Evolutionary conservation across 2,113 vertebrate genomes (phyloP).

Genomic region (Microcebus griseorufus): DNA sequence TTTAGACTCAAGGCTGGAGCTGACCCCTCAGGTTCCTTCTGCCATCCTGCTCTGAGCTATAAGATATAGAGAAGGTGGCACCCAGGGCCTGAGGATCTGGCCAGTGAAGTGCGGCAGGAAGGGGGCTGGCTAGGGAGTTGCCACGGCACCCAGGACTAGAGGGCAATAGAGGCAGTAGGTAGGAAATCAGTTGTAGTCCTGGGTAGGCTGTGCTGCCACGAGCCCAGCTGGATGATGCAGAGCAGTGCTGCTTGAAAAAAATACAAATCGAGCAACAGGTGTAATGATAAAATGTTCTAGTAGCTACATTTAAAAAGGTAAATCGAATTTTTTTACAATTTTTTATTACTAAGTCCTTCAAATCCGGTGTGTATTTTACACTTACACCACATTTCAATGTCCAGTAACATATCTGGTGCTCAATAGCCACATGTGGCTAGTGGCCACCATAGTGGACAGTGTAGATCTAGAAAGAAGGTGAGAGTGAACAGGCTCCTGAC

Average conservation of each 20-base stretch:
- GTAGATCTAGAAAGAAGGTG: rapidly evolving
- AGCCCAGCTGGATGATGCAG: neutral
- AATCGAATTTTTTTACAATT: neutral
- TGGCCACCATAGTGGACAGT: neutral
- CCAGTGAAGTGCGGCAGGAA: neutral
- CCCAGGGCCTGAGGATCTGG: neutral
- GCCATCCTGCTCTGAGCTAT: neutral
- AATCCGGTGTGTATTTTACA: neutral
- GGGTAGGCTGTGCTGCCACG: neutral
- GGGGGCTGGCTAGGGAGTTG: neutral
- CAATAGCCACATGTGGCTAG: no score
- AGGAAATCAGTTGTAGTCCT: neutral
- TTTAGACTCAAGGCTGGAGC: neutral
- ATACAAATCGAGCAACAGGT: rapidly evolving
- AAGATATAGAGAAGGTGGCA: neutral
- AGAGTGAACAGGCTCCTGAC: neutral
- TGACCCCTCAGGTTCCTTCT: neutral
- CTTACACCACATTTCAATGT: neutral
- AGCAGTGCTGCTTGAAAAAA: neutral
- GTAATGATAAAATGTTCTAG: neutral
- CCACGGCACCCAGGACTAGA: rapidly evolving
- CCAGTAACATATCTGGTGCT: neutral
- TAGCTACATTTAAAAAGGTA: neutral
- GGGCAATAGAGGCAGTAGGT: neutral
- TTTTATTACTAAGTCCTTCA: neutral